Evolutionary conservation across 2,113 vertebrate genomes (phyloP).

Genomic region (Sapayoa aenigma): DNA sequence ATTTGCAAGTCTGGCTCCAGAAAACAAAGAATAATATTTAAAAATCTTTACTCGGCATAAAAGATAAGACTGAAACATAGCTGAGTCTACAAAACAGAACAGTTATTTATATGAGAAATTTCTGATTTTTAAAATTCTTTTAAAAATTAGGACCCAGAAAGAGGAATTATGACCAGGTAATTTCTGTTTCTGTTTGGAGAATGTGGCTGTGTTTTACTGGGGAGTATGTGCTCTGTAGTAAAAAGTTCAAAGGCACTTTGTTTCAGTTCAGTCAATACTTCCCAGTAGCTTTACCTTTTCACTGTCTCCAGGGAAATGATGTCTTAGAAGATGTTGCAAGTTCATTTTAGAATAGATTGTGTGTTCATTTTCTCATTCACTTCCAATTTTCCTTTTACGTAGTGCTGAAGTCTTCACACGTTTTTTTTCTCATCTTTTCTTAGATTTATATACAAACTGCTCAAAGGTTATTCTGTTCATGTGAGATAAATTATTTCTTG

Average conservation of each 20-base stretch:
- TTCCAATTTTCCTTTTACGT: not conserved
- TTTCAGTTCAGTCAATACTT: not conserved
- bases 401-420: not conserved
- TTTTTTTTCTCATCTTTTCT: not conserved
- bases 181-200: not conserved
- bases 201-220: not conserved
- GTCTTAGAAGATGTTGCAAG: not conserved
- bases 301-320: not conserved
- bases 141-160: not conserved
- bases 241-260: not conserved
- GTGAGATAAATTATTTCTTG: not conserved
- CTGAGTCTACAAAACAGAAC: not conserved
- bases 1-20: not conserved
- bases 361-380: not conserved
- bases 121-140: not conserved
- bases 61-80: not conserved
- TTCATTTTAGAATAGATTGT: not conserved
- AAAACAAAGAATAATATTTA: not conserved
- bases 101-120: not conserved
- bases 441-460: not conserved
- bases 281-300: not conserved
- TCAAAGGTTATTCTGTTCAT: not conserved
- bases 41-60: not conserved
- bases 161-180: not conserved
- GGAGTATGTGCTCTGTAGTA: not conserved